phyloP scores from a whole-genome alignment of 2,797 vertebrate species.

The Falco novaeseelandiae region DNA sequence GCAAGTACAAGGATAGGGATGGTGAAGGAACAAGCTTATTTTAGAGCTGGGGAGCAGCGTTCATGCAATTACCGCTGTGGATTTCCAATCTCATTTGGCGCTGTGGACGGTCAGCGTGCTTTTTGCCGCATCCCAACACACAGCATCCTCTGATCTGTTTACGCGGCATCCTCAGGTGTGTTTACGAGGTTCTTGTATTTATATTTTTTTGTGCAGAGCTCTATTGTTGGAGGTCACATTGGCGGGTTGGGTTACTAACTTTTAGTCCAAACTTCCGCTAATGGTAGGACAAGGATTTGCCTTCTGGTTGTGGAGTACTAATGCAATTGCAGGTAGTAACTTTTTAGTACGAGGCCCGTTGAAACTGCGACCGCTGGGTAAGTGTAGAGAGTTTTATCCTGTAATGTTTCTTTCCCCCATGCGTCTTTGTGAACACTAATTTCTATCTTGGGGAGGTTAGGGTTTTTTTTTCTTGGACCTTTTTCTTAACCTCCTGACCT shows the following conservation, averaged over 20 bases:
- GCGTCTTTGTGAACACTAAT: not conserved
- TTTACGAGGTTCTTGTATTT: not conserved
- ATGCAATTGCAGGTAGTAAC: not conserved
- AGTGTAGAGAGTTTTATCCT: not conserved
- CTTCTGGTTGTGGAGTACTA: not conserved
- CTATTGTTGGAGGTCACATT: not conserved
- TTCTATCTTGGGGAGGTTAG: not conserved
- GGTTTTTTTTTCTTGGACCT: not conserved
- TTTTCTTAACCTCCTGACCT: slow-evolving; percentile 43
- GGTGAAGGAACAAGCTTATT: not conserved
- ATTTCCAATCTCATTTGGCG: not conserved
- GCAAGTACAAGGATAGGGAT: fast-evolving
- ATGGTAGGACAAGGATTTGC: not conserved
- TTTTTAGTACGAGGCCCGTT: no score
- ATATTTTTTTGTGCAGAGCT: not conserved
- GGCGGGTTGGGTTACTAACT: not conserved
- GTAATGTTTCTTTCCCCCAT: fast-evolving
- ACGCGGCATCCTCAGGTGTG: not conserved
- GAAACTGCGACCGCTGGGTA: not conserved
- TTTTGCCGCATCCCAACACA: fast-evolving
- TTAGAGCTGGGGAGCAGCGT: not conserved
- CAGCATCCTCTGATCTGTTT: not conserved
- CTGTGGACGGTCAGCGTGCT: fast-evolving
- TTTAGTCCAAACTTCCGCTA: not conserved
- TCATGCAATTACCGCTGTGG: fast-evolving